Percentiles rank a stretch among this genome's conserved stretches.
Conservation (phyloP, 2,888 invertebrate genomes). For the Coenonympha glycerion region DNA sequence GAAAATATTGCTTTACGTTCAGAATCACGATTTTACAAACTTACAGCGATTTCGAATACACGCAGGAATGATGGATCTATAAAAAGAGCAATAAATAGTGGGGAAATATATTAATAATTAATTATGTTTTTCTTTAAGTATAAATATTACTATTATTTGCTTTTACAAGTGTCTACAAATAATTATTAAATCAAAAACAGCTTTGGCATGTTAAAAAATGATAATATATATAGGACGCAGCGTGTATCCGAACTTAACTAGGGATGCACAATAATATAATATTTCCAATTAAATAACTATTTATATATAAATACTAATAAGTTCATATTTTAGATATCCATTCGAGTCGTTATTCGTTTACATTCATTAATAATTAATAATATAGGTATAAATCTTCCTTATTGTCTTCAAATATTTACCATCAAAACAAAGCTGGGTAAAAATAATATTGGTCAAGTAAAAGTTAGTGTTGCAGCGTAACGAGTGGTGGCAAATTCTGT, state of each 20-base stretch:
- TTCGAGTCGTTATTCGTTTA: conserved; percentile 61
- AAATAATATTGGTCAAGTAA: conserved; percentile 34
- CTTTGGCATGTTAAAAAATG: conserved; percentile 20
- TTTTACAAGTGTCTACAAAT: conserved; percentile 14
- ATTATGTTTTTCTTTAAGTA: conserved; percentile 1
- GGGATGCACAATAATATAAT: conserved; percentile 23
- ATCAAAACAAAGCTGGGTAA: conserved; percentile 60
- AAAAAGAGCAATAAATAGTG: conserved; percentile 7
- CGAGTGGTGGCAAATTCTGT: conserved; percentile 62
- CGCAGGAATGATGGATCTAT: conserved; percentile 14
- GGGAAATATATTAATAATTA: conserved; percentile 14
- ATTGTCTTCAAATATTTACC: conserved; percentile 73
- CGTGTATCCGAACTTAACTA: conserved; percentile 37
- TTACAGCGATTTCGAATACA: conserved; percentile 21
- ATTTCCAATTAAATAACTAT: conserved; percentile 27
- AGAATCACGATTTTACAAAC: conserved; percentile 5
- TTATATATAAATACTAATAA: conserved; percentile 54
- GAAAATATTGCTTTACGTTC: conserved; percentile 20
- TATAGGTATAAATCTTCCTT: conserved; percentile 74
- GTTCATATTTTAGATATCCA: conserved; percentile 67
- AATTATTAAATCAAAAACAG: conserved; percentile 12
- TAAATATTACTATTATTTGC: conserved; percentile 10
- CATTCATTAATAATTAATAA: conserved; percentile 56
- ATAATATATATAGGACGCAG: conserved; percentile 11
- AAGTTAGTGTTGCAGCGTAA: conserved; percentile 53